Conservation (phyloP, 92 coral and sea anemone genomes). For the Paragorgia papillata region DNA sequence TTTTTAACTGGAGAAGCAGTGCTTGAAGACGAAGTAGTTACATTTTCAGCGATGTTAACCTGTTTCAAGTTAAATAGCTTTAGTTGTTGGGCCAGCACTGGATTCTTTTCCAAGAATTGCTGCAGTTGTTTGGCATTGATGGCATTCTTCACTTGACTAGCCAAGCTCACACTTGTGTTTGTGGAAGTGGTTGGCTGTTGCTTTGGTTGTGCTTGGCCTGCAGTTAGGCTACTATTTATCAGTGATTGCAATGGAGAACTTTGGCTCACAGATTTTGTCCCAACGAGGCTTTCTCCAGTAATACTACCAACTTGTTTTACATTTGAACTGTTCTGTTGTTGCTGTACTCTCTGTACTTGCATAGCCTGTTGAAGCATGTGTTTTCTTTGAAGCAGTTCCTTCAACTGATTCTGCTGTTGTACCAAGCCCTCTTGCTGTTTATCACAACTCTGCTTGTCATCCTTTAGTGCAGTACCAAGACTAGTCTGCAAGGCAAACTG, state of each 20-base stretch:
- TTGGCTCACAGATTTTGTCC: not conserved
- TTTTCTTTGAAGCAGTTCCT: constrained; percentile 68
- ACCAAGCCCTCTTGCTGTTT: constrained; percentile 22
- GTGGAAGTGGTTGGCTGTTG: constrained; percentile 33
- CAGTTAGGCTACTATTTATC: not conserved
- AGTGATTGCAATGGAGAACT: not conserved
- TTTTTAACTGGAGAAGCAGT: constrained; percentile 12
- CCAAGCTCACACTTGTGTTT: constrained; percentile 6
- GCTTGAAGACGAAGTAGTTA: not conserved
- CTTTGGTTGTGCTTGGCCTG: constrained; percentile 1
- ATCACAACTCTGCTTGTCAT: not conserved
- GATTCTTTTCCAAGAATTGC: constrained; percentile 37
- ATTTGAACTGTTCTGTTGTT: constrained; percentile 42
- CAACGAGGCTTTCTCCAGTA: not conserved
- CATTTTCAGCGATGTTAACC: not conserved
- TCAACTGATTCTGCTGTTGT: constrained; percentile 75
- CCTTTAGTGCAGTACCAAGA: not conserved
- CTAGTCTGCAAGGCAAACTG: constrained; percentile 2
- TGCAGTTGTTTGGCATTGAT: constrained; percentile 31
- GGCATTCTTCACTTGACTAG: constrained; percentile 4
- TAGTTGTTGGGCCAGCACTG: constrained; percentile 34
- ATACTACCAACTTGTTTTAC: not conserved
- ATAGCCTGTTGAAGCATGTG: constrained; percentile 71
- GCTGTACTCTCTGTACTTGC: constrained; percentile 47
- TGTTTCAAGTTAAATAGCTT: constrained; percentile 26